phyloP scores from a whole-genome alignment of 2,797 vertebrate genomes.

The Scleropages formosus region DNA sequence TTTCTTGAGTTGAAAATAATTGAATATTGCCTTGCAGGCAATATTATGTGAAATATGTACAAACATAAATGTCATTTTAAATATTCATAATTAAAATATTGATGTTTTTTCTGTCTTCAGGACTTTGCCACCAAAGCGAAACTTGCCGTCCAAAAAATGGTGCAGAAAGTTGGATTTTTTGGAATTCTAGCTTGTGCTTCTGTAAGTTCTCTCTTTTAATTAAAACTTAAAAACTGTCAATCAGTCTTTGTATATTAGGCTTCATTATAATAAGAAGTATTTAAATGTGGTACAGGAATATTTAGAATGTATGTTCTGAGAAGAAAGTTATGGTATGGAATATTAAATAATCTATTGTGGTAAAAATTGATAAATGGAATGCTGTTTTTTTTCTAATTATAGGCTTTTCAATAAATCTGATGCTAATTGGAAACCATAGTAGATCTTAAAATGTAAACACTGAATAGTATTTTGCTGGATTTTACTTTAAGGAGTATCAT shows the following conservation, averaged over 20 bases:
- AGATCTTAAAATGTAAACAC: background rate
- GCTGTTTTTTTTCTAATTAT: background rate
- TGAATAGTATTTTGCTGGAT: background rate
- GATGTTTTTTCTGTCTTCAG: slow-evolving; percentile 54
- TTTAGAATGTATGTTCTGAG: slow-evolving; percentile 9
- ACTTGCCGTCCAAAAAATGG: slow-evolving; percentile 76
- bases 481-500: background rate
- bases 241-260: background rate
- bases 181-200: slow-evolving; percentile 95
- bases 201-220: slow-evolving; percentile 66
- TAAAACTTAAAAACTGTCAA: background rate
- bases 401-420: background rate
- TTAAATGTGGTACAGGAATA: background rate
- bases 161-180: slow-evolving; percentile 91
- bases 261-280: background rate
- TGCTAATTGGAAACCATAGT: background rate
- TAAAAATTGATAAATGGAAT: slow-evolving; percentile 2
- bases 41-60: background rate
- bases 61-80: background rate
- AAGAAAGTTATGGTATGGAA: background rate
- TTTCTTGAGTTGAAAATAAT: background rate
- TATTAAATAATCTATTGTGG: slow-evolving; percentile 13
- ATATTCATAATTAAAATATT: slow-evolving; percentile 12
- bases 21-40: background rate
- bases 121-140: slow-evolving; percentile 81